Conservation (phyloP, 2,888 invertebrate genomes). For the Phyto melanocephala region DNA sequence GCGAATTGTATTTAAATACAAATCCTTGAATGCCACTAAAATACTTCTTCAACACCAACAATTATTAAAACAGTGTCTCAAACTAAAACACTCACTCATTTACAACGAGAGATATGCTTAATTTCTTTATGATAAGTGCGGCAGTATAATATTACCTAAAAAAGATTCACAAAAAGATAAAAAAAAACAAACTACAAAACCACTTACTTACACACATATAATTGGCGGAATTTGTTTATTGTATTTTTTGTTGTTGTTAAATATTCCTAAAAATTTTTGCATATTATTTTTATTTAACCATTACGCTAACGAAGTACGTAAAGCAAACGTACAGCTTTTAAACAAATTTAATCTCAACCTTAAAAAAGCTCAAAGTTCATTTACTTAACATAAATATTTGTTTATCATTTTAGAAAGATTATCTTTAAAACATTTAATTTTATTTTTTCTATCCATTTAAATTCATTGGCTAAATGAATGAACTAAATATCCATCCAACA, state of each 20-base stretch:
- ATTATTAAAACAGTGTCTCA: too few species aligned
- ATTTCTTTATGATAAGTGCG: constrained; percentile 76
- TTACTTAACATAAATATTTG: too few species aligned
- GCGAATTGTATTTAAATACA: background rate
- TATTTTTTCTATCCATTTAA: too few species aligned
- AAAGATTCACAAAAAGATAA: constrained; percentile 29
- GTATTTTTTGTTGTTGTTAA: constrained; percentile 4
- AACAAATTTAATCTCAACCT: too few species aligned
- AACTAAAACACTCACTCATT: background rate
- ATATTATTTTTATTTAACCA: background rate
- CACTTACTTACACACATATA: constrained; percentile 30
- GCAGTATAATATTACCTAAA: constrained; percentile 70
- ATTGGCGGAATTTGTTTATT: constrained; percentile 50
- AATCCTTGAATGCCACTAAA: background rate
- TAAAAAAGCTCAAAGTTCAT: too few species aligned
- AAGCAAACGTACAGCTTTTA: too few species aligned
- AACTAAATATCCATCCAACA: too few species aligned
- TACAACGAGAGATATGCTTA: constrained; percentile 70
- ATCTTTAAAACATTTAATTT: too few species aligned
- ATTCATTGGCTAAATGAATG: too few species aligned
- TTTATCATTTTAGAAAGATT: too few species aligned
- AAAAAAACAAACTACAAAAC: constrained; percentile 32
- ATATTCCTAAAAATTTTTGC: background rate
- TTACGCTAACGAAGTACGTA: background rate
- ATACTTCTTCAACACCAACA: background rate